Evolutionary conservation across 2,797 vertebrate genomes (phyloP).

Genomic region (Picus viridis): DNA sequence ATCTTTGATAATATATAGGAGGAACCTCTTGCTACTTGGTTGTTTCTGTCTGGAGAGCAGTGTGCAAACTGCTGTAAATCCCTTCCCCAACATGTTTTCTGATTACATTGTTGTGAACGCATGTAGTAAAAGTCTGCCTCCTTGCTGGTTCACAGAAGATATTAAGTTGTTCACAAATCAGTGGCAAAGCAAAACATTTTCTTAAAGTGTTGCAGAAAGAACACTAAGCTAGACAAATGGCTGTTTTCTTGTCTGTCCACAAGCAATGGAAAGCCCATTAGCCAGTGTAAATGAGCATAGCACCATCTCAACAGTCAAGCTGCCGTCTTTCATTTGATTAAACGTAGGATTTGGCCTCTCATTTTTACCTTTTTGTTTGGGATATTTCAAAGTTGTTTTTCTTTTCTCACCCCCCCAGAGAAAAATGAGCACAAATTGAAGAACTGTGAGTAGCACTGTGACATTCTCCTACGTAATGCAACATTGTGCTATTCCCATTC

Average conservation of each 20-base stretch:
- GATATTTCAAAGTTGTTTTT: background rate
- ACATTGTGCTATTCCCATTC: background rate
- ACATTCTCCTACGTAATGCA: background rate
- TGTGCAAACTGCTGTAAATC: background rate
- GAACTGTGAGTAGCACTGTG: background rate
- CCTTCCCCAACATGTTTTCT: background rate
- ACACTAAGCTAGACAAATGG: constrained; percentile 49
- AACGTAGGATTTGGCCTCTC: constrained; percentile 8
- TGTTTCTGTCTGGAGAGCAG: constrained; percentile 46
- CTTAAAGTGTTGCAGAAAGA: constrained; percentile 28
- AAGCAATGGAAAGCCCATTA: constrained; percentile 52
- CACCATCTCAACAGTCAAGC: background rate
- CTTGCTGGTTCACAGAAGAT: constrained; percentile 62
- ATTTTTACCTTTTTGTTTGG: background rate
- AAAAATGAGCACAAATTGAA: background rate
- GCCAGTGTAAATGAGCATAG: constrained; percentile 36
- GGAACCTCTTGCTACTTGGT: constrained; percentile 18
- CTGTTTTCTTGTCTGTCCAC: constrained; percentile 43
- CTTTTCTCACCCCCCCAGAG: background rate
- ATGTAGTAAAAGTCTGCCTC: constrained; percentile 41
- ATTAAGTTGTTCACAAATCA: constrained; percentile 57
- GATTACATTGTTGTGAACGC: constrained; percentile 52
- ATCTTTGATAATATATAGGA: constrained; percentile 24
- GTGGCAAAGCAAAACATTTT: constrained; percentile 58
- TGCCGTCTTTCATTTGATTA: background rate